Conservation (phyloP, 2,113 vertebrate genomes). For the Podocnemis expansa region DNA sequence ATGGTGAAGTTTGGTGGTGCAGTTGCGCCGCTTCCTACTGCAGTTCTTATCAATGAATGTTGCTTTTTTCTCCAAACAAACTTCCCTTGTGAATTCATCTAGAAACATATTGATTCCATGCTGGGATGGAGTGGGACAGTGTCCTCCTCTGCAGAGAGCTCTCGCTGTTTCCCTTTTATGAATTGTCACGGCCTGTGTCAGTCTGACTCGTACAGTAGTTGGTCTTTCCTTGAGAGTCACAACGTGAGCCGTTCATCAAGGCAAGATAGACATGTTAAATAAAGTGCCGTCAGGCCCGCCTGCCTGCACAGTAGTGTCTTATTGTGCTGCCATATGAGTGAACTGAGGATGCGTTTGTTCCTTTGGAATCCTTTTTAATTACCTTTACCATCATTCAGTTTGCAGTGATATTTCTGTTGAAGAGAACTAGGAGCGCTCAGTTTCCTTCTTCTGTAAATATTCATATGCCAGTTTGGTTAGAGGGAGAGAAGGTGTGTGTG, state of each 20-base stretch:
- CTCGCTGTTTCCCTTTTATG: constrained; percentile 39
- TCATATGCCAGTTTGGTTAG: neutral
- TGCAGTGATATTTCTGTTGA: constrained; percentile 55
- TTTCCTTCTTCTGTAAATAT: constrained; percentile 16
- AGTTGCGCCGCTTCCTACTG: neutral
- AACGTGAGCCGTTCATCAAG: constrained; percentile 40
- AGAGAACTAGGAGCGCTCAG: neutral
- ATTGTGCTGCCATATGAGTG: constrained; percentile 52
- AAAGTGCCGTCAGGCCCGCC: constrained; percentile 51
- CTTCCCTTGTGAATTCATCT: neutral
- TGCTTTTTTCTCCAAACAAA: neutral
- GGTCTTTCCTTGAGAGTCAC: constrained; percentile 34
- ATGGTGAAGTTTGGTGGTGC: neutral
- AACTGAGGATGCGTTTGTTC: constrained; percentile 27
- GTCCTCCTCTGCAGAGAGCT: constrained; percentile 38
- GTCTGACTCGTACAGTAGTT: neutral
- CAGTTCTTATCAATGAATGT: neutral
- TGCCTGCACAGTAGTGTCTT: constrained; percentile 26
- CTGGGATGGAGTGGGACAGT: constrained; percentile 43
- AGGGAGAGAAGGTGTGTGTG: neutral
- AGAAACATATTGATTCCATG: constrained; percentile 16
- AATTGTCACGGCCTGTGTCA: constrained; percentile 48
- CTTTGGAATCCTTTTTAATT: constrained; percentile 36
- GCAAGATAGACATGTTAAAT: constrained; percentile 23
- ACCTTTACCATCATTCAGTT: constrained; percentile 12